Evolutionary conservation across 1,140 invertebrate genomes (phyloP), one percentile per base, ranked within the genome.

Genomic region (Dreissena polymorpha): DNA sequence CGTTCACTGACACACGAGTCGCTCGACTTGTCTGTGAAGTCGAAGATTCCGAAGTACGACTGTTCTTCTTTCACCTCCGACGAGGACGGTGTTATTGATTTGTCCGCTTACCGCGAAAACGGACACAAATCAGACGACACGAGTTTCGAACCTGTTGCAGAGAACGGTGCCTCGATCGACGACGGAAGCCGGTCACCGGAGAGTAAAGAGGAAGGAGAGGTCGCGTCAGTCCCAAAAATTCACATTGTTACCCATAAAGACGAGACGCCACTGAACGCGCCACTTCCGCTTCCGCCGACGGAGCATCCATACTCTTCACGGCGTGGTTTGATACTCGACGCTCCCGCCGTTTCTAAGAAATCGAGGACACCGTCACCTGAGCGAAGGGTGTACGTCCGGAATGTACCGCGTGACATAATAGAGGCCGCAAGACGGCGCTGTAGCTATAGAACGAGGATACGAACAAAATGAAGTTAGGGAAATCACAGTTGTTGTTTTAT

Each of bases 301-400:
- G 89, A 90, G 71, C 87, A 88, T 71, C 84, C 87, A 49, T 92
- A 92, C 76, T 91, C 91, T 12, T 82, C 86, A 6, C 71, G 91
- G 51, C 70, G 91, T 14, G 90, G 91, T 25, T 82, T 90, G 8
- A 92, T 92, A 71, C 82, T 92, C 13, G 91, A 92, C 75, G 90
- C 90, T 39, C 91, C 91, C 16, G 84, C 77, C 27, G 84, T 89
- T 0, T 89, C 90, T 0, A 90, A 88, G 53, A 80, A 85, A 60
- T 70, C 85, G 13, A 73, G 87, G 12, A 91, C 88, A 72, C 88
- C 90, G 0, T 91, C 89, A n/a, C 91, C 90, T 21, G 91, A 91
- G 53, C 78, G 91, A 51, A 84, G 89, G 7, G 65, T 73, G 10
- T 91, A 91, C 65, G 86, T 90, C 16, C 83, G 90, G 21, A 88